phyloP scores from a whole-genome alignment of 1,140 invertebrate species.

The Pseudomyrmex concolor region DNA sequence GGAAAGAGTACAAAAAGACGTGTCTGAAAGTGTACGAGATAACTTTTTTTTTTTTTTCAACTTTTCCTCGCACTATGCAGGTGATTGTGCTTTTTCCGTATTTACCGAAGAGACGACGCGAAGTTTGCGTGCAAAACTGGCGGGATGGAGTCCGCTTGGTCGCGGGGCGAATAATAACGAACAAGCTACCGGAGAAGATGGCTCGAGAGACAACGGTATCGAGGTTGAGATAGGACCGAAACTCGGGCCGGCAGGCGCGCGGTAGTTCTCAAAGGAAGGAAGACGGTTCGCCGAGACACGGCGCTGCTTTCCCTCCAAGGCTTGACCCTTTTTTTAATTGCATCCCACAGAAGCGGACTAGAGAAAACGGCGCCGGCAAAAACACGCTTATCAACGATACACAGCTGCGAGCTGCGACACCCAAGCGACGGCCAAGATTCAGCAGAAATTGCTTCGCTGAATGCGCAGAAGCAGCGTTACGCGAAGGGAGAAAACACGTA shows the following conservation, averaged over 20 bases:
- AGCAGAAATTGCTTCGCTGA: slow-evolving; percentile 23
- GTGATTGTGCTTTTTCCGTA: no score
- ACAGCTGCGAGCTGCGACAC: not conserved
- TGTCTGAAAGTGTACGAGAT: slow-evolving; percentile 5
- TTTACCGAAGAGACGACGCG: no score
- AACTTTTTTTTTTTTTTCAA: not conserved
- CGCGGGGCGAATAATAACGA: not conserved
- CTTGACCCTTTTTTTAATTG: slow-evolving; percentile 82
- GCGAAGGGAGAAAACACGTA: not conserved
- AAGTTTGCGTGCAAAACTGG: not conserved
- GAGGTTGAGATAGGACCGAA: slow-evolving; percentile 43
- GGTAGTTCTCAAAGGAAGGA: slow-evolving; percentile 59
- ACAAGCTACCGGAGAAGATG: not conserved
- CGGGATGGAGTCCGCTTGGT: slow-evolving; percentile 38
- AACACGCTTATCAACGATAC: not conserved
- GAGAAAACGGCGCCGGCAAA: not conserved
- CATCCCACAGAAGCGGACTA: slow-evolving; percentile 53
- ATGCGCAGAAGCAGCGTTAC: not conserved
- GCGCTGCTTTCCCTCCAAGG: slow-evolving; percentile 66
- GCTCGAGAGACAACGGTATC: not conserved
- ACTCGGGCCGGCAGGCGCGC: slow-evolving; percentile 42
- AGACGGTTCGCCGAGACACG: slow-evolving; percentile 33
- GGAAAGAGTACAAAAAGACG: not conserved
- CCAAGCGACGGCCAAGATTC: not conserved
- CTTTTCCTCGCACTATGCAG: no score